These are phyloP conservation scores for Oryzias sinensis DNA, from an alignment of 2,797 vertebrate species.

Conservation along the genomic window DNA sequence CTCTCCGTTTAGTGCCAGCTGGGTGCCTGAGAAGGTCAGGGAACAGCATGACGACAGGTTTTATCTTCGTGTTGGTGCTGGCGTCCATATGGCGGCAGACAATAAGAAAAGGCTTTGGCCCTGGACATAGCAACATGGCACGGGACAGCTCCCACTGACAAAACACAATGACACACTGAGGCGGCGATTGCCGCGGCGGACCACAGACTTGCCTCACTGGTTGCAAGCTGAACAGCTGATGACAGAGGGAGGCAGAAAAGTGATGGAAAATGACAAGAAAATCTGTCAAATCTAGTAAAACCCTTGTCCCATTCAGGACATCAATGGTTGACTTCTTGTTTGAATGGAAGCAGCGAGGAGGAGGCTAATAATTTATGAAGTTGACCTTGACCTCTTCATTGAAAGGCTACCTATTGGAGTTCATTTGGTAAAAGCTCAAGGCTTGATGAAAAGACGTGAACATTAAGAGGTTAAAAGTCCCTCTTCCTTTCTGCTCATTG, in stretches of 20 bases:
- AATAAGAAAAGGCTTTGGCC: conserved; percentile 64
- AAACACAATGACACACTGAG: conserved; percentile 57
- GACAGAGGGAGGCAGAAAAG: conserved; percentile 14
- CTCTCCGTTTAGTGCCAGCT: conserved; percentile 78
- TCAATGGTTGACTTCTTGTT: conserved; percentile 11
- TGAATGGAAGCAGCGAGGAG: conserved; percentile 32
- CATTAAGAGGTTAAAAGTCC: conserved; percentile 70
- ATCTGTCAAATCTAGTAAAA: conserved; percentile 19
- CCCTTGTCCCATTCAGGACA: conserved; percentile 26
- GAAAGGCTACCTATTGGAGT: conserved; percentile 50
- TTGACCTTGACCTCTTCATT: conserved; percentile 62
- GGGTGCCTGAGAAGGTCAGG: conserved; percentile 79
- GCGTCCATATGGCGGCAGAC: conserved; percentile 77
- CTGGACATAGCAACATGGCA: conserved; percentile 62
- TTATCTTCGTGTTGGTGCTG: conserved; percentile 70
- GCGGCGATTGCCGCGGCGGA: conserved; percentile 28
- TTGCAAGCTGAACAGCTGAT: conserved; percentile 29
- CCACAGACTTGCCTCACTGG: conserved; percentile 42
- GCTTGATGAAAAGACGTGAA: conserved; percentile 63
- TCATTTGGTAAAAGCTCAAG: conserved; percentile 34
- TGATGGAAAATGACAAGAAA: conserved; percentile 1
- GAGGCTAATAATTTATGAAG: conserved; percentile 55
- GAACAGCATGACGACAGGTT: conserved; percentile 75
- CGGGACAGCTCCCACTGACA: conserved; percentile 60
- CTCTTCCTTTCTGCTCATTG: conserved; percentile 45